Conservation (phyloP, 2,113 vertebrate genomes). For the Carassius carassius region DNA sequence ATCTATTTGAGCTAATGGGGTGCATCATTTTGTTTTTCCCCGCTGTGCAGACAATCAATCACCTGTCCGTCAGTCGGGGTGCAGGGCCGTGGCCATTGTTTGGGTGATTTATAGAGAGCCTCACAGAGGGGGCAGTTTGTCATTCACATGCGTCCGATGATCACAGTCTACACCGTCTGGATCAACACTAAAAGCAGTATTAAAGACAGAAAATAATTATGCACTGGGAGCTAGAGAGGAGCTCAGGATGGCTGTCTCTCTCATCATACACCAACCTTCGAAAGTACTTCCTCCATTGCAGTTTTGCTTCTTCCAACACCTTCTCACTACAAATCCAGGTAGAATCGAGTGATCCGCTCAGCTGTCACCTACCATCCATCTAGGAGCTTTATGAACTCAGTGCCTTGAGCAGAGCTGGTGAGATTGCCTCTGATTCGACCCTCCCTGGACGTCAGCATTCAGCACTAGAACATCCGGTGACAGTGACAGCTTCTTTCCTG, state of each 20-base stretch:
- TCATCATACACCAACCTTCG: not conserved
- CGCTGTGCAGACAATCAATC: slow-evolving; percentile 78
- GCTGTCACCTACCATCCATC: slow-evolving; percentile 33
- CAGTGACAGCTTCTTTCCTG: slow-evolving; percentile 19
- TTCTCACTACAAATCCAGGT: slow-evolving; percentile 17
- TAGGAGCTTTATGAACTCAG: slow-evolving; percentile 14
- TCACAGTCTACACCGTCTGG: slow-evolving; percentile 42
- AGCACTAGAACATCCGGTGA: not conserved
- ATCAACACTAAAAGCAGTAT: not conserved
- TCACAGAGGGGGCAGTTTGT: slow-evolving; percentile 76
- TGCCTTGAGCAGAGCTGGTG: slow-evolving; percentile 22
- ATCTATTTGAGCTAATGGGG: slow-evolving; percentile 76
- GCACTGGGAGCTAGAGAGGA: not conserved
- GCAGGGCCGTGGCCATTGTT: slow-evolving; percentile 66
- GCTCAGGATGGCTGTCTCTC: not conserved
- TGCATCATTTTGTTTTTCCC: slow-evolving; percentile 69
- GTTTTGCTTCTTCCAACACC: not conserved
- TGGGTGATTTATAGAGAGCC: slow-evolving; percentile 83
- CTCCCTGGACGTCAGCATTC: slow-evolving; percentile 3
- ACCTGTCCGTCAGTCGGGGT: slow-evolving; percentile 76
- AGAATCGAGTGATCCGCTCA: slow-evolving; percentile 1
- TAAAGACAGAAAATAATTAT: not conserved
- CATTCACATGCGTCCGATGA: slow-evolving; percentile 68
- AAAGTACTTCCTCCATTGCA: not conserved
- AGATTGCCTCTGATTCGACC: slow-evolving; percentile 35